Conservation (phyloP, 1,140 invertebrate genomes). For the Whitmania pigra region DNA sequence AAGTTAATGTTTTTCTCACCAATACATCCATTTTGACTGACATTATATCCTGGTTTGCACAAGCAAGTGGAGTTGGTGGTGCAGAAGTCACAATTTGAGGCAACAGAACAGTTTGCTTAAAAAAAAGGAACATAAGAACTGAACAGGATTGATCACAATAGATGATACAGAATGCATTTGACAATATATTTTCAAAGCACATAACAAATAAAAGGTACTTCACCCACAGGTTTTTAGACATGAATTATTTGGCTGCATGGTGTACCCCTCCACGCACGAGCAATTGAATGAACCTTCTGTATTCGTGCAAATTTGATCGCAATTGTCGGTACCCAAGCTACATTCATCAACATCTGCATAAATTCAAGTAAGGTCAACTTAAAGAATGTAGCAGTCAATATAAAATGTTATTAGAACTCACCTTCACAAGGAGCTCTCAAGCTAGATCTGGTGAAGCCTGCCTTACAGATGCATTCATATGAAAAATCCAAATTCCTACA, state of each 20-base stretch:
- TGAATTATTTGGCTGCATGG: neutral
- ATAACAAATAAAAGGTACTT: neutral
- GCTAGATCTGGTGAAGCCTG: neutral
- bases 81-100: neutral
- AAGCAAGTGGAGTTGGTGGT: neutral
- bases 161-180: too few species aligned
- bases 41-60: neutral
- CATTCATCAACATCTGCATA: slow-evolving; percentile 2
- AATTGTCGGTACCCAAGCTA: neutral
- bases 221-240: neutral
- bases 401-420: neutral
- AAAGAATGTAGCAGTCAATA: neutral
- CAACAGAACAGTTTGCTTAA: neutral
- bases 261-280: neutral
- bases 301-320: neutral
- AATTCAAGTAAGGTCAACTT: neutral
- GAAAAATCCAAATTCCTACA: neutral
- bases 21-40: neutral
- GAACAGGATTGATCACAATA: neutral
- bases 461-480: neutral
- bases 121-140: neutral
- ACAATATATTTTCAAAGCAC: neutral
- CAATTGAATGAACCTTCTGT: neutral
- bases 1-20: neutral
- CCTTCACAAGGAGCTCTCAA: neutral